Evolutionary conservation across 2,888 invertebrate genomes (phyloP), one percentile per base, ranked within the genome.

Genomic region (Epinotia ramella): DNA sequence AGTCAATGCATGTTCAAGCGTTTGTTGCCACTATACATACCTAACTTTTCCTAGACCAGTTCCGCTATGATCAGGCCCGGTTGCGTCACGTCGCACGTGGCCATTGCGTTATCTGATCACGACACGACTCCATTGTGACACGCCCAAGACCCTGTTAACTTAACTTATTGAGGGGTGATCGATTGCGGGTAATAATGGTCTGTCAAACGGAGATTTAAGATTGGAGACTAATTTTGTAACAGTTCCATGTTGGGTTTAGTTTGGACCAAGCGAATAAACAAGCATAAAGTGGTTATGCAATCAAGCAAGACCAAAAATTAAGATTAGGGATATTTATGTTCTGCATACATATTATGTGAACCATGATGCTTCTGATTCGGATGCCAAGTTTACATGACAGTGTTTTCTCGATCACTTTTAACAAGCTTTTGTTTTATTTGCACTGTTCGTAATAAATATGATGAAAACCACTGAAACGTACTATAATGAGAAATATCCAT

Each of bases 71-170:
- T 65, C 33, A 59, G 9, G 18, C 62, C 20, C 62, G 18, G 53
- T 67, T 60, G 7, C 68, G 62, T 63, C 73, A 68, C 62, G 67
- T 33, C 24, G 73, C 73, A 60, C 68, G 63, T 44, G 73, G 40
- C 44, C 40, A 18, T 73, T 73, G 67, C 53, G 28, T 57, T 67
- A 73, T 66, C 67, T 33, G 67, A 73, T 73, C 72, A 72, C 64
- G 64, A 56, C 64, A 64, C 13, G 63, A 64, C 64, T 56, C 63
- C 64, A 28, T 72, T 64, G 72, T 44, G 44, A 72, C 64, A 72
- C 72, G n/a, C 20, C n/a, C 18, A 11, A 12, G 66, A 11, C 46
- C 24, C n/a, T 20, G 28, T 28, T 56, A 12, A 53, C 53, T 33
- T 6, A 20, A 56, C 57, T 4, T 68, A 64, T 64, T 57, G 72